A percentile compares a stretch with the other conserved stretches of the same genome.
These are phyloP conservation scores for Coelogynopora nodosa DNA, from an alignment of 2,888 invertebrate species.

Conservation along the genomic window DNA sequence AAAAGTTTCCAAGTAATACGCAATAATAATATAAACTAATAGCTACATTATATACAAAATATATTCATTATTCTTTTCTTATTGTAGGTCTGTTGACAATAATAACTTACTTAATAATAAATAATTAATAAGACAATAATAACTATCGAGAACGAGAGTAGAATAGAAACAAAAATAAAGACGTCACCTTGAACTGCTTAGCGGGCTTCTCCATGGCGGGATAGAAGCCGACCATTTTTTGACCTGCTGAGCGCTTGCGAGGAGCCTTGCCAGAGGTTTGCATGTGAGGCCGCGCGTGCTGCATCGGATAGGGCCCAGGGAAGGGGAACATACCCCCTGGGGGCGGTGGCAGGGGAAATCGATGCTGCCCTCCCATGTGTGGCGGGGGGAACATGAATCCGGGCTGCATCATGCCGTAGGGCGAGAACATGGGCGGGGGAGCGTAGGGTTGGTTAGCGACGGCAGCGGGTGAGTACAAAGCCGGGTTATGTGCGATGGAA, in stretches of 20 bases:
- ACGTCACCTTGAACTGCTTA: background rate
- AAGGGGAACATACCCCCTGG: background rate
- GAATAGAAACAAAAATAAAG: too few species aligned
- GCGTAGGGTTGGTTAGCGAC: background rate
- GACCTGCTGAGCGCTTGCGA: background rate
- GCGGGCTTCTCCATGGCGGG: background rate
- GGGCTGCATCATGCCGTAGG: background rate
- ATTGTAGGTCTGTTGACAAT: too few species aligned
- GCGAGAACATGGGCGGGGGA: background rate
- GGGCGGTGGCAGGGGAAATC: background rate
- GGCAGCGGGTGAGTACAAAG: background rate
- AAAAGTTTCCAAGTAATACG: too few species aligned
- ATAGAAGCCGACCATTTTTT: constrained; percentile 2
- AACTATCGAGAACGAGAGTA: background rate
- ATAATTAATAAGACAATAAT: background rate
- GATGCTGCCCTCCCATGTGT: background rate
- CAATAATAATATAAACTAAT: too few species aligned
- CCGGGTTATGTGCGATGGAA: background rate
- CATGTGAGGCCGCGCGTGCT: background rate
- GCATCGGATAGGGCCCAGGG: background rate
- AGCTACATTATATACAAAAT: too few species aligned
- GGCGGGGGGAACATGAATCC: background rate
- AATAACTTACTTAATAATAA: too few species aligned
- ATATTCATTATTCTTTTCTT: too few species aligned
- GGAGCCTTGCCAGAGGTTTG: background rate